Evolutionary conservation across 2,797 vertebrate genomes (phyloP).

Genomic region (Trematomus bernacchii): DNA sequence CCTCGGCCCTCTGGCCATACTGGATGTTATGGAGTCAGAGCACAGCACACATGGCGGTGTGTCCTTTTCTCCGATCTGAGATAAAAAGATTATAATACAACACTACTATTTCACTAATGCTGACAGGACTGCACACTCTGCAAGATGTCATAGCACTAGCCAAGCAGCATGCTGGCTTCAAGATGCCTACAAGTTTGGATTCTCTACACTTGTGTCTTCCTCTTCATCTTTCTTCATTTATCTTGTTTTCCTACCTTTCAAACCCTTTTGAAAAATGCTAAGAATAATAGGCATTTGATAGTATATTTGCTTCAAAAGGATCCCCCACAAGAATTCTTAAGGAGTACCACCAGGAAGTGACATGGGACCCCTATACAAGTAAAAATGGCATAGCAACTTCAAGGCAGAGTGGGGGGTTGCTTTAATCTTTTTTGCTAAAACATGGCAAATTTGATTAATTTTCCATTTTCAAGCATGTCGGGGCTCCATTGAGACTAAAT

Average conservation of each 20-base stretch:
- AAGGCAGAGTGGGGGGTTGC: slow-evolving; percentile 8
- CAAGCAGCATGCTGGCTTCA: neutral
- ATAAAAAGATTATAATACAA: slow-evolving; percentile 31
- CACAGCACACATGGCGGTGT: slow-evolving; percentile 37
- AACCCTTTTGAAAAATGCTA: neutral
- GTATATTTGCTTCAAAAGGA: neutral
- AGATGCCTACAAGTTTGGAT: neutral
- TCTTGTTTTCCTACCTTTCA: neutral
- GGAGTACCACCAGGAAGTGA: neutral
- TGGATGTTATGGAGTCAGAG: slow-evolving; percentile 58
- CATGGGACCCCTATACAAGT: neutral
- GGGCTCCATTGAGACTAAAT: slow-evolving; percentile 42
- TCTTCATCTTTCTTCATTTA: neutral
- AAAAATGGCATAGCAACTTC: neutral
- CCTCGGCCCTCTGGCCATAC: slow-evolving; percentile 52
- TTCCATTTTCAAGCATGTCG: slow-evolving; percentile 27
- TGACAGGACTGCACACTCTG: neutral
- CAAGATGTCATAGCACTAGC: slow-evolving; percentile 1
- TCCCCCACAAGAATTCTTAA: neutral
- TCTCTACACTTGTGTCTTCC: neutral
- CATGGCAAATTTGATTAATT: slow-evolving; percentile 48
- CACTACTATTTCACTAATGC: slow-evolving; percentile 16
- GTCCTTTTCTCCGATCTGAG: slow-evolving; percentile 41
- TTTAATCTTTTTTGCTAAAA: slow-evolving; percentile 56
- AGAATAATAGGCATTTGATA: neutral